Percentiles rank a stretch among this genome's conserved stretches.
phyloP scores from a whole-genome alignment of 2,797 vertebrate species.

The Sebastiscus albofasciatus region DNA sequence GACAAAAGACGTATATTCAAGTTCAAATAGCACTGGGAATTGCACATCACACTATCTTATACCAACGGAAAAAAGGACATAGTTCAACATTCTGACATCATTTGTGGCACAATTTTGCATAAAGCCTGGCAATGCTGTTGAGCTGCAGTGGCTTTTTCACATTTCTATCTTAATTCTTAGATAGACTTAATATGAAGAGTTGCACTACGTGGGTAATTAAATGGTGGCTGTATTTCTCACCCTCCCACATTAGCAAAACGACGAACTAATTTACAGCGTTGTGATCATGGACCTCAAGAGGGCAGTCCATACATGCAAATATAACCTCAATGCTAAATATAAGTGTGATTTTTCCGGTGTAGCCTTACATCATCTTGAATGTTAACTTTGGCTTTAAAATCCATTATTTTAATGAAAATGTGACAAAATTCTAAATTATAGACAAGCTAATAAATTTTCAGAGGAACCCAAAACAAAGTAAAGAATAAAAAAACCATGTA shows the following conservation, averaged over 20 bases:
- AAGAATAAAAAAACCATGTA: not conserved
- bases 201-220: conserved; percentile 20
- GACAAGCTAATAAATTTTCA: not conserved
- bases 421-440: not conserved
- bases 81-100: not conserved
- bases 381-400: not conserved
- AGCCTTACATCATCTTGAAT: conserved; percentile 13
- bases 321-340: conserved; percentile 24
- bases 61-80: not conserved
- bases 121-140: conserved; percentile 6
- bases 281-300: conserved; percentile 64
- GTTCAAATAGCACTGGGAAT: conserved; percentile 11
- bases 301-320: conserved; percentile 61
- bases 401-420: not conserved
- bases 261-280: conserved; percentile 42
- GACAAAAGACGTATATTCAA: not conserved
- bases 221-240: conserved; percentile 27
- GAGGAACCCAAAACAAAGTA: not conserved
- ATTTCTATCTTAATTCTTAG: conserved; percentile 4
- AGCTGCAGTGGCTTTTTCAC: conserved; percentile 5
- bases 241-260: conserved; percentile 40
- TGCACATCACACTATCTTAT: not conserved
- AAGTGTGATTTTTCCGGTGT: not conserved
- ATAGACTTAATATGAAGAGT: conserved; percentile 15
- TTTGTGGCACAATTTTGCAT: conserved; percentile 3